Evolutionary conservation across 2,888 invertebrate genomes (phyloP).

Genomic region (Melolontha melolontha): DNA sequence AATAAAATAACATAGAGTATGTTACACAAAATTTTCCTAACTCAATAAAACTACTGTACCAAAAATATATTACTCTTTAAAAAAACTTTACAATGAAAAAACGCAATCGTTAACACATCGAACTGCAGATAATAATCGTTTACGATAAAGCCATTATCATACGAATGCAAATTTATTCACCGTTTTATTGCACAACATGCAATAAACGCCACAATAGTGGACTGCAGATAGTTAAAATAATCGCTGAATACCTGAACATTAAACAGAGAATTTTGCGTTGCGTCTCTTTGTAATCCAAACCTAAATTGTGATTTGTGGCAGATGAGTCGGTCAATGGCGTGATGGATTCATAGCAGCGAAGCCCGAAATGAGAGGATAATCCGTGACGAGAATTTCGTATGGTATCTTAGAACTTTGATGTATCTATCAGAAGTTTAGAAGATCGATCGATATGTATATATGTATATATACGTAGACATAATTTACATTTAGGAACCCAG

Average conservation of each 20-base stretch:
- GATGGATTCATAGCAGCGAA: conserved; percentile 40
- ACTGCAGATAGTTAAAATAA: conserved; percentile 39
- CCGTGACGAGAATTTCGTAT: conserved; percentile 38
- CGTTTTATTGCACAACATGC: conserved; percentile 33
- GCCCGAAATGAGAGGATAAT: conserved; percentile 33
- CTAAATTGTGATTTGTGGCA: conserved; percentile 61
- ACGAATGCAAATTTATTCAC: conserved; percentile 37
- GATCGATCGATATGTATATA: conserved; percentile 1
- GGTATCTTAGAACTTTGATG: conserved; percentile 52
- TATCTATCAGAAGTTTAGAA: conserved; percentile 58
- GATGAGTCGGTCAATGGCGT: conserved; percentile 57
- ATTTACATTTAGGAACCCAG: conserved; percentile 18
- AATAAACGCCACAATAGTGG: conserved; percentile 30
- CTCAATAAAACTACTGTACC: no score
- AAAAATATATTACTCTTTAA: no score
- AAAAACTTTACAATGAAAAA: no score
- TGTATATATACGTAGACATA: conserved; percentile 16
- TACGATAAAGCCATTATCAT: conserved; percentile 4
- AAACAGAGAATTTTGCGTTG: conserved; percentile 26
- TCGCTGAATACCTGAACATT: conserved; percentile 30
- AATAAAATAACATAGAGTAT: no score
- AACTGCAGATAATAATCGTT: conserved; percentile 18
- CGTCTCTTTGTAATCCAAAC: conserved; percentile 35
- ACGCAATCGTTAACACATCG: neutral
- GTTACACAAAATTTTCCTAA: no score